A percentile compares a stretch with the other conserved stretches of the same genome.
These are phyloP conservation scores for Ernsta delagoae DNA, from an alignment of 2,888 invertebrate genomes.

Conservation along the genomic window DNA sequence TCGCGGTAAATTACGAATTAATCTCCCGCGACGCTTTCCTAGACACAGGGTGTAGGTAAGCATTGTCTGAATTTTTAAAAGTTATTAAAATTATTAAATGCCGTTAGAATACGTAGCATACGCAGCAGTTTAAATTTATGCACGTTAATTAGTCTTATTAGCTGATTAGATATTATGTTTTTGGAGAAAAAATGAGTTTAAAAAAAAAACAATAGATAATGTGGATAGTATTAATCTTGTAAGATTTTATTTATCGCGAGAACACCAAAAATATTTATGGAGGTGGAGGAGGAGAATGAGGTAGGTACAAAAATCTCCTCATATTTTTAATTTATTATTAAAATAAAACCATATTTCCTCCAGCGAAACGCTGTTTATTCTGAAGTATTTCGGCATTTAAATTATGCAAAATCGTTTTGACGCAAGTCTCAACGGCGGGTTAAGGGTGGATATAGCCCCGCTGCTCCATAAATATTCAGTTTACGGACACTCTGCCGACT, in stretches of 20 bases:
- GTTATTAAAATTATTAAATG: background rate
- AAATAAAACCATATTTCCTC: slow-evolving; percentile 1
- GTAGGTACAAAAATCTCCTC: background rate
- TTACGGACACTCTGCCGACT: slow-evolving; percentile 61
- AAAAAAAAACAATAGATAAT: too few species aligned
- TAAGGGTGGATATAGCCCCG: slow-evolving; percentile 54
- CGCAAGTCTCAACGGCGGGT: slow-evolving; percentile 59
- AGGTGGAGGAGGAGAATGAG: too few species aligned
- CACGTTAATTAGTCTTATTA: too few species aligned
- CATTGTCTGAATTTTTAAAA: slow-evolving; percentile 10
- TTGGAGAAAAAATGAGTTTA: too few species aligned
- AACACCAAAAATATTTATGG: too few species aligned
- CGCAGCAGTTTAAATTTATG: too few species aligned
- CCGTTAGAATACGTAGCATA: too few species aligned
- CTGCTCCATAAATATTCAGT: slow-evolving; percentile 70
- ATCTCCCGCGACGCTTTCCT: slow-evolving; percentile 48
- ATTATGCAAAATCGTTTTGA: slow-evolving; percentile 72
- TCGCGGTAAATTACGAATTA: slow-evolving; percentile 41
- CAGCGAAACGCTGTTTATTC: slow-evolving; percentile 21
- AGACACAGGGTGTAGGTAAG: slow-evolving; percentile 3
- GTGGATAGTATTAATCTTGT: too few species aligned
- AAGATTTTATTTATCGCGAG: too few species aligned
- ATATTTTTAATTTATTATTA: slow-evolving; percentile 4
- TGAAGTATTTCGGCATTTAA: slow-evolving; percentile 44
- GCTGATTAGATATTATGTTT: too few species aligned